phyloP scores from a whole-genome alignment of 1,140 invertebrate genomes.

The Centruroides vittatus region DNA sequence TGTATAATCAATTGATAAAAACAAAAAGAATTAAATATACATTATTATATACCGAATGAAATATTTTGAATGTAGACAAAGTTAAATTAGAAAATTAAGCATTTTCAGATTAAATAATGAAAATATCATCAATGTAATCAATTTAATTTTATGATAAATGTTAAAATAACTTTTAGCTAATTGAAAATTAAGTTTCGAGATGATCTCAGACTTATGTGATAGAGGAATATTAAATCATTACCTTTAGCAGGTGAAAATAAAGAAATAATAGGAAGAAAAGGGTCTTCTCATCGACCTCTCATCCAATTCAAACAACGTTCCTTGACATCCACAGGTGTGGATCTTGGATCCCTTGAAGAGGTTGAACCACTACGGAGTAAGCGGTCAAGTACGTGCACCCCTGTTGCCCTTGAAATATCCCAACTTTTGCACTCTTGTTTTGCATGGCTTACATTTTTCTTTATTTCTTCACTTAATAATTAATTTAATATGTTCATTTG shows the following conservation, averaged over 20 bases:
- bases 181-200: background rate
- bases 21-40: too few relatives aligned
- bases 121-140: too few relatives aligned
- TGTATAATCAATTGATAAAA: too few relatives aligned
- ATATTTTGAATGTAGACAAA: too few relatives aligned
- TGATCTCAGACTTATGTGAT: background rate
- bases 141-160: too few relatives aligned
- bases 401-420: background rate
- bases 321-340: constrained; percentile 10
- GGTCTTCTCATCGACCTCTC: background rate
- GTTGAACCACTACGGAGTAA: constrained; percentile 7
- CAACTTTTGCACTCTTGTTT: background rate
- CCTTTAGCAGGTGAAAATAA: background rate
- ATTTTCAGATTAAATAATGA: too few relatives aligned
- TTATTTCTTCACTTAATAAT: background rate
- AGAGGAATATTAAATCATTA: background rate
- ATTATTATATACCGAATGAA: too few relatives aligned
- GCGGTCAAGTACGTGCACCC: constrained; percentile 4
- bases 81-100: too few relatives aligned
- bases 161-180: background rate
- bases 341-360: constrained; percentile 16
- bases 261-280: background rate
- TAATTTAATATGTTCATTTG: background rate
- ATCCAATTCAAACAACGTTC: constrained; percentile 14
- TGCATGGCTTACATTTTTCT: background rate